A percentile compares a stretch with the other conserved stretches of the same genome.
Evolutionary conservation across 2,113 vertebrate species (phyloP).

Genomic region (Psammodynastes pulverulentus): DNA sequence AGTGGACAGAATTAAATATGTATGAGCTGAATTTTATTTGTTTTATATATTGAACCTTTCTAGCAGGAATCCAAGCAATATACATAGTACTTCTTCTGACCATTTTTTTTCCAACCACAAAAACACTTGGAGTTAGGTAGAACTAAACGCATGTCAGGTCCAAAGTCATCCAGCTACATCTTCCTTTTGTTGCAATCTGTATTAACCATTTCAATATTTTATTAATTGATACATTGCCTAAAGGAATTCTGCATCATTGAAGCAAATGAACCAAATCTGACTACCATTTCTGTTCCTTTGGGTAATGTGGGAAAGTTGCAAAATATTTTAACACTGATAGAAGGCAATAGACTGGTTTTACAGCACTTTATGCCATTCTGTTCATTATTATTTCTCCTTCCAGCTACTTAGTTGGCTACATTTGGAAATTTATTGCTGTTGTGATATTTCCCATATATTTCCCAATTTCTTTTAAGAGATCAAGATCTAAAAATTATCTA

Average conservation of each 20-base stretch:
- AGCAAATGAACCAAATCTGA: constrained; percentile 41
- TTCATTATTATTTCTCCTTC: not conserved
- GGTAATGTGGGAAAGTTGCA: not conserved
- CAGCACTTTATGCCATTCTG: not conserved
- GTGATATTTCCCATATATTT: not conserved
- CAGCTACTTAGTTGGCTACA: not conserved
- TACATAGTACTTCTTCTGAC: not conserved
- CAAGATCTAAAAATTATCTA: not conserved
- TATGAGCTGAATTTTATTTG: not conserved
- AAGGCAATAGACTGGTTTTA: not conserved
- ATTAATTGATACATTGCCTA: constrained; percentile 35
- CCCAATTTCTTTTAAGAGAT: not conserved
- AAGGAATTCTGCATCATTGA: constrained; percentile 6
- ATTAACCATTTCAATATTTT: constrained; percentile 13
- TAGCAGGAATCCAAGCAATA: not conserved
- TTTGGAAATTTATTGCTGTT: not conserved
- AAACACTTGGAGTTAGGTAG: not conserved
- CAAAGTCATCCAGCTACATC: not conserved
- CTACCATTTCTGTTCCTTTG: not conserved
- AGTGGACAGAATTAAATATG: not conserved
- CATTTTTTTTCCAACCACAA: not conserved
- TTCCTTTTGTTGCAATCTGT: not conserved
- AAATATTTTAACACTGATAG: not conserved
- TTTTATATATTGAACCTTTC: not conserved
- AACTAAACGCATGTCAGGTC: not conserved